Conservation (phyloP, 1,140 invertebrate species). For the Melanaphis sacchari region DNA sequence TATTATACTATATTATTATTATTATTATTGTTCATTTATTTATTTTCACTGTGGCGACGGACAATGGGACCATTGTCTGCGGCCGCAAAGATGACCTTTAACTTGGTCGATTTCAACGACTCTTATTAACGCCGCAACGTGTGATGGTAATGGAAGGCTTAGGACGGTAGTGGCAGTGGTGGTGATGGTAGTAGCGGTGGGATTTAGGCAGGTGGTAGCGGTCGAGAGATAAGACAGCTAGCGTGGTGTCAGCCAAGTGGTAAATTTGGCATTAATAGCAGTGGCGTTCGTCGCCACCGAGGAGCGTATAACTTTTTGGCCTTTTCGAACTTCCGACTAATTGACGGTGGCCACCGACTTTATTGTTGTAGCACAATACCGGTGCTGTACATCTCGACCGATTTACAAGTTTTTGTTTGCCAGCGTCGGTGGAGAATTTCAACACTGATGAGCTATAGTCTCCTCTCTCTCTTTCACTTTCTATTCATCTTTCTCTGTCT, state of each 20-base stretch:
- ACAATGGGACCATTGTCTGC: neutral
- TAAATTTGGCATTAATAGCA: conserved; percentile 36
- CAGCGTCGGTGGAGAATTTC: neutral
- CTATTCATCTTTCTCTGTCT: neutral
- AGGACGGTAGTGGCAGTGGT: neutral
- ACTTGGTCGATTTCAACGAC: conserved; percentile 4
- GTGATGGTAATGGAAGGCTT: neutral
- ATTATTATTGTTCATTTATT: neutral
- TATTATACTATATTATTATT: conserved; percentile 3
- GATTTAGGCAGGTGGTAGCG: neutral
- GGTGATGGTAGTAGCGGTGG: neutral
- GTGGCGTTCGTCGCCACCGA: too few species aligned
- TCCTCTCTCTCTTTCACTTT: neutral
- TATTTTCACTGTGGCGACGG: neutral
- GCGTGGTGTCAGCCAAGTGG: neutral
- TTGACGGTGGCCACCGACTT: conserved; percentile 26
- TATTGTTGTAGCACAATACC: conserved; percentile 25
- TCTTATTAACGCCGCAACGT: neutral
- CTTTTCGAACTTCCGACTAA: conserved; percentile 41
- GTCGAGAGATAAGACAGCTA: neutral
- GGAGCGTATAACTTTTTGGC: conserved; percentile 24
- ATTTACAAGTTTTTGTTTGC: conserved; percentile 51
- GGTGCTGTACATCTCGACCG: neutral
- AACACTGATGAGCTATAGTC: neutral
- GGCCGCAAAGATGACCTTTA: neutral